phyloP scores from a whole-genome alignment of 2,888 invertebrate genomes.

The Anarsia innoxiella region DNA sequence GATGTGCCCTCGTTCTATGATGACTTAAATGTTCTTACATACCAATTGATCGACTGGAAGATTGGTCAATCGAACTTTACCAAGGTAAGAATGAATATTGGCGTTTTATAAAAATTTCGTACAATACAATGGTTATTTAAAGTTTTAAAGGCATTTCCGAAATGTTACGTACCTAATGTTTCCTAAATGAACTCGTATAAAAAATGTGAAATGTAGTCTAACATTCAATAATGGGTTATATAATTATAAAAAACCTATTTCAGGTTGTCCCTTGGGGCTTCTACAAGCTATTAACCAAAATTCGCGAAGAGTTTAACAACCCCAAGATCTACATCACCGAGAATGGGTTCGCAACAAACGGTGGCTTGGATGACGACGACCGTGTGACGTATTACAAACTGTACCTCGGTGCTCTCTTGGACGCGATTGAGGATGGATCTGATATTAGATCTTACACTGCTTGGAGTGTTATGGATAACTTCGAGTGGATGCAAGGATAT shows the following conservation, averaged over 20 bases:
- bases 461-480: slow-evolving; percentile 78
- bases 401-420: slow-evolving; percentile 49
- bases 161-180: too few species aligned
- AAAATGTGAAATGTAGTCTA: too few species aligned
- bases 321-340: slow-evolving; percentile 72
- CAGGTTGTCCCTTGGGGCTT: slow-evolving; percentile 74
- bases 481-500: slow-evolving; percentile 76
- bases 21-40: slow-evolving; percentile 23
- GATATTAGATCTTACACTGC: slow-evolving; percentile 65
- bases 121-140: too few species aligned
- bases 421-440: slow-evolving; percentile 54
- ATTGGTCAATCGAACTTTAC: slow-evolving; percentile 17
- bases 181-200: too few species aligned
- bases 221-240: too few species aligned
- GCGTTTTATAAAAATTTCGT: too few species aligned
- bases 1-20: slow-evolving; percentile 29
- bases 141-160: too few species aligned
- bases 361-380: slow-evolving; percentile 48
- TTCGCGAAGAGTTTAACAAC: slow-evolving; percentile 60
- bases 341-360: slow-evolving; percentile 55
- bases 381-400: slow-evolving; percentile 43
- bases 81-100: slow-evolving; percentile 16
- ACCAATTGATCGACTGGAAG: slow-evolving; percentile 21
- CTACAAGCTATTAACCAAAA: slow-evolving; percentile 64
- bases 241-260: too few species aligned